Evolutionary conservation across 1,140 invertebrate genomes (phyloP), one percentile per base, ranked within the genome.

Genomic region (Drosophila littoralis): DNA sequence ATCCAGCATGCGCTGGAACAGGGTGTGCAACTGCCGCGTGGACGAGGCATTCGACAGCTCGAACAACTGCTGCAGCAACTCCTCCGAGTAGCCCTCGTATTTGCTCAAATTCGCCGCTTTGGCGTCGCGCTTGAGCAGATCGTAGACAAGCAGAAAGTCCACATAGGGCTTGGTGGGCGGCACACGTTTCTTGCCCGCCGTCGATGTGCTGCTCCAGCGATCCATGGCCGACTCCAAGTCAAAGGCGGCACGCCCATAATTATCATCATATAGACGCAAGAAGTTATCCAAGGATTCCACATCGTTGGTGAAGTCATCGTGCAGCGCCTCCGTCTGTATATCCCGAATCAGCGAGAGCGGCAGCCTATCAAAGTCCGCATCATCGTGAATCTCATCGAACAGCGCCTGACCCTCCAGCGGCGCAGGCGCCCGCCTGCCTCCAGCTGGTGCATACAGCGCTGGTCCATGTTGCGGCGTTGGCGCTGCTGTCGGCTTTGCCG

Each of bases 81-180:
- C 79, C 52, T 91, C 83, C 0, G 89, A 78, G 28, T 92, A 92
- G 4, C 91, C 91, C 43, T 91, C 85, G 42, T 92, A 92, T 83
- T 92, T 91, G 63, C 81, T 91, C 0, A 92, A 72, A 75, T 91
- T 92, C 1, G 82, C 75, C 1, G 91, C 81, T 50, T 92, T 92
- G 7, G 92, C 92, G 61, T 92, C 92, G 5, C 92, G 90, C 64
- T 92, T 92, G 0, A 92, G 67, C n/a, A 92, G 60, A 69, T 92
- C 92, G 54, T 92, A 92, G 9, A 92, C 79, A 33, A 92, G 74
- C 36, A 92, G 57, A 57, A 92, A 92, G 45, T 92, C 90, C 6
- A 92, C 92, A 58, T 92, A 92, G 0, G 92, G 92, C 43, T 92
- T 91, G 1, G 92, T 92, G 15, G 91, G 91, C 9, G 92, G 91